Percentiles rank a stretch among this genome's conserved stretches.
phyloP scores from a whole-genome alignment of 2,888 invertebrate species.

The Mallateleia sp. region DNA sequence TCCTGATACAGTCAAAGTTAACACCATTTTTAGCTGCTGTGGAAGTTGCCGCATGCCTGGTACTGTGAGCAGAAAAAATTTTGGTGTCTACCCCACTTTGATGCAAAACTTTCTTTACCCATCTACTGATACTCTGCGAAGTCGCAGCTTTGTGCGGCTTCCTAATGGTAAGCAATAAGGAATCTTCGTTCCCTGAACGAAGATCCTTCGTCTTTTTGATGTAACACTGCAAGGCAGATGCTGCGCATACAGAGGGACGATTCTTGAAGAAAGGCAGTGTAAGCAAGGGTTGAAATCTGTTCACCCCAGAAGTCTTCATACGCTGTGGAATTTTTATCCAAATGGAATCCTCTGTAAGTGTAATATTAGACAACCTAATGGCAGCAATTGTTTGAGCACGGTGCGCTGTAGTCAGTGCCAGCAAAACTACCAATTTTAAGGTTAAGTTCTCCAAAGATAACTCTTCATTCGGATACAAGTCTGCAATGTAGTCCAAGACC shows the following conservation, averaged over 20 bases:
- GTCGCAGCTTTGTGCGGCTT: not conserved
- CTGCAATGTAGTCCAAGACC: slow-evolving; percentile 2
- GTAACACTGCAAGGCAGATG: not conserved
- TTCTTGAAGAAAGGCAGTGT: slow-evolving; percentile 12
- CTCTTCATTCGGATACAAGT: not conserved
- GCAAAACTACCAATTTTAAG: slow-evolving; percentile 14
- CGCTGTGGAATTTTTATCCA: not conserved
- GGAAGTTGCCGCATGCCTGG: slow-evolving; percentile 12
- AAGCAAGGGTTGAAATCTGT: slow-evolving; percentile 11
- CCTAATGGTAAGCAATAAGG: not conserved
- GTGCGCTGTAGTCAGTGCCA: slow-evolving; percentile 12
- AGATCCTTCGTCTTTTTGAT: not conserved
- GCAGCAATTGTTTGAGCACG: slow-evolving; percentile 2
- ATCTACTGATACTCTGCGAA: slow-evolving; percentile 2
- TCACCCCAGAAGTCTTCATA: slow-evolving; percentile 21
- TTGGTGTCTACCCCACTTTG: not conserved
- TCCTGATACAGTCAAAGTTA: not conserved
- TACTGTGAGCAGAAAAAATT: slow-evolving; percentile 3
- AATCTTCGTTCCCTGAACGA: not conserved
- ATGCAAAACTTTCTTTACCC: not conserved
- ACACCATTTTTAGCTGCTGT: not conserved
- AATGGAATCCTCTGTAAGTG: not conserved
- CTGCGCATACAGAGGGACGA: slow-evolving; percentile 14
- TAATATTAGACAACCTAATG: slow-evolving; percentile 10
- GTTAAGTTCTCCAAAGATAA: not conserved